Percentiles rank a stretch among this genome's conserved stretches.
These are phyloP conservation scores for Myotis davidii DNA, from an alignment of 2,113 vertebrate genomes.

Conservation along the genomic window DNA sequence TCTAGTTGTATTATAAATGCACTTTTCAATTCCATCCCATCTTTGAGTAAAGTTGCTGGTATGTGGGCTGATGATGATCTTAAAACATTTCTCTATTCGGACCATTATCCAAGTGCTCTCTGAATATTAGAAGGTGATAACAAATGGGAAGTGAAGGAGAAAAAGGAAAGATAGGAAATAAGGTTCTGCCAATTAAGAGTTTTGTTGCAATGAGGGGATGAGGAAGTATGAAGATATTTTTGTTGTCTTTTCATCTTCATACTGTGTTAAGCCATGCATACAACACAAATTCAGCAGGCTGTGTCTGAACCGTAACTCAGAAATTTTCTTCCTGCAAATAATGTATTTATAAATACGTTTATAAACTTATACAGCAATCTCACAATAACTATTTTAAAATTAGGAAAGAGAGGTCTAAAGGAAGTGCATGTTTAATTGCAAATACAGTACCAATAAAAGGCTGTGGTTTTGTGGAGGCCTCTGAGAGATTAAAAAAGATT, in stretches of 20 bases:
- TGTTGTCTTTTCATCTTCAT: slow-evolving; percentile 76
- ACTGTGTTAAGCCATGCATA: slow-evolving; percentile 74
- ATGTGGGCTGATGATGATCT: slow-evolving; percentile 81
- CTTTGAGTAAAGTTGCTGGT: slow-evolving; percentile 74
- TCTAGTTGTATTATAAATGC: slow-evolving; percentile 85
- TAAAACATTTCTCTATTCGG: slow-evolving; percentile 71
- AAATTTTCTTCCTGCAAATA: slow-evolving; percentile 83
- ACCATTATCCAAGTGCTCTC: slow-evolving; percentile 71
- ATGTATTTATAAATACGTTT: slow-evolving; percentile 87
- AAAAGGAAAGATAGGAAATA: slow-evolving; percentile 38
- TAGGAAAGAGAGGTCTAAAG: neutral
- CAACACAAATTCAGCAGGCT: slow-evolving; percentile 74
- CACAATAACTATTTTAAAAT: slow-evolving; percentile 81
- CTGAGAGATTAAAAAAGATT: neutral
- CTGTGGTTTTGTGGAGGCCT: neutral
- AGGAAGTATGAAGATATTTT: slow-evolving; percentile 71
- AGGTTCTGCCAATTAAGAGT: slow-evolving; percentile 63
- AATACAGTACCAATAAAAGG: neutral
- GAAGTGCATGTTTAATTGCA: neutral
- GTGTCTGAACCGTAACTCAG: slow-evolving; percentile 80
- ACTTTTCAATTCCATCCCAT: slow-evolving; percentile 83
- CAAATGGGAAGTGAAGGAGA: slow-evolving; percentile 63
- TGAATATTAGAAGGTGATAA: slow-evolving; percentile 71
- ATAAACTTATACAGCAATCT: slow-evolving; percentile 87
- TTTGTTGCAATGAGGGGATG: slow-evolving; percentile 75